Evolutionary conservation across 2,888 invertebrate genomes (phyloP).

Genomic region (Barypeithes pellucidus): DNA sequence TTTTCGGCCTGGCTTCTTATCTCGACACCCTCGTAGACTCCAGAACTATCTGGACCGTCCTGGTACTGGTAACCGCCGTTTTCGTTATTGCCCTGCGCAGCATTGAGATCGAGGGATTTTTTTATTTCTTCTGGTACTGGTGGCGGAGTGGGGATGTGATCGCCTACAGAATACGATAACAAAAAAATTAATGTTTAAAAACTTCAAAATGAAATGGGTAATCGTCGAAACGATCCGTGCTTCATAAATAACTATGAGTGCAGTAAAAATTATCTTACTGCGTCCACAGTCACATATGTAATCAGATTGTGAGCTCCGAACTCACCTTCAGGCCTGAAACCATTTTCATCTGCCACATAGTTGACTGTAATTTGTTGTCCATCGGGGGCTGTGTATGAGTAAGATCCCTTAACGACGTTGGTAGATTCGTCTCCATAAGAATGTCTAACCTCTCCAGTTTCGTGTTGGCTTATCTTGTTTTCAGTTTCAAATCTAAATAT

Average conservation of each 20-base stretch:
- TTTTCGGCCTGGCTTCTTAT: background rate
- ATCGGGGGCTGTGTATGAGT: constrained; percentile 72
- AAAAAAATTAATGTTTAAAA: too few species aligned
- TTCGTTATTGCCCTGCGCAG: background rate
- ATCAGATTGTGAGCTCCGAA: too few species aligned
- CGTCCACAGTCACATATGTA: too few species aligned
- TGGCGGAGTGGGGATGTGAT: constrained; percentile 56
- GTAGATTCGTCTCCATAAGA: constrained; percentile 76
- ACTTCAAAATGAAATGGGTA: too few species aligned
- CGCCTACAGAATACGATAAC: constrained; percentile 42
- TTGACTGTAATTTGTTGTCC: constrained; percentile 71
- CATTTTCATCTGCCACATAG: constrained; percentile 76
- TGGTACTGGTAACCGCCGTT: constrained; percentile 4
- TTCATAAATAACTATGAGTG: too few species aligned
- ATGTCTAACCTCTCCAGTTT: constrained; percentile 80
- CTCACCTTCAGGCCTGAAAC: constrained; percentile 58
- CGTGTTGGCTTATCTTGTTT: constrained; percentile 63
- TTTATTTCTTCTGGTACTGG: constrained; percentile 53
- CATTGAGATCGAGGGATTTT: constrained; percentile 44
- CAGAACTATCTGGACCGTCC: constrained; percentile 11
- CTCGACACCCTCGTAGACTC: constrained; percentile 17
- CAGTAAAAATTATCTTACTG: too few species aligned
- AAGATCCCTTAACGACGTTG: constrained; percentile 71
- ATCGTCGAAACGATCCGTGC: too few species aligned
- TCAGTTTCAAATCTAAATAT: constrained; percentile 78